Evolutionary conservation across 2,113 vertebrate species (phyloP).

Genomic region (Polypterus senegalus): DNA sequence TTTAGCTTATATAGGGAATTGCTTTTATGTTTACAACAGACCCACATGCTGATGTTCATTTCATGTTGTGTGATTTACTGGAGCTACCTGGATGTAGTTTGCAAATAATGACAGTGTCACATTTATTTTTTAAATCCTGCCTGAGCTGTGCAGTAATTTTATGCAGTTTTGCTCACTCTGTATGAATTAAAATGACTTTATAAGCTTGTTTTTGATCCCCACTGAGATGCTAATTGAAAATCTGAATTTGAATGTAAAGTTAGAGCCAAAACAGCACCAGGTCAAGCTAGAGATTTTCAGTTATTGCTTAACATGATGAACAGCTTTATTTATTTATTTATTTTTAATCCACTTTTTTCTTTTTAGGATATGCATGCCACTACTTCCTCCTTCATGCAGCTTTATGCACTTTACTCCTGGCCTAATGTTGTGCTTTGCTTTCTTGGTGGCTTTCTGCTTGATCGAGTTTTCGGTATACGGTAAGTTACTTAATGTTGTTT

Average conservation of each 20-base stretch:
- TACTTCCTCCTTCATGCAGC: constrained; percentile 79
- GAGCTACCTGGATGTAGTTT: too few species aligned
- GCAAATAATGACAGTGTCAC: too few species aligned
- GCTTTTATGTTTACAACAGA: too few species aligned
- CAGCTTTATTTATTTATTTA: not conserved
- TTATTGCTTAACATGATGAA: not conserved
- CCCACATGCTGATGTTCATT: too few species aligned
- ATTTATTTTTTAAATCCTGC: too few species aligned
- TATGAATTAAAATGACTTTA: not conserved
- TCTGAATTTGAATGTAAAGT: too few species aligned
- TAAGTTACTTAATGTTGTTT: constrained; percentile 27
- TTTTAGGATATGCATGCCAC: constrained; percentile 78
- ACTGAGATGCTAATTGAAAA: too few species aligned
- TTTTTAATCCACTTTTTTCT: not conserved
- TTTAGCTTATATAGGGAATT: too few species aligned
- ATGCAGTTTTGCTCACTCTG: not conserved
- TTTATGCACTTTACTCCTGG: constrained; percentile 98
- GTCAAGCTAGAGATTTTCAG: too few species aligned
- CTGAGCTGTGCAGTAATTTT: not conserved
- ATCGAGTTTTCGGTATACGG: constrained; percentile 89
- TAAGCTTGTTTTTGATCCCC: not conserved
- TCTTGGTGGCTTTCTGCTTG: constrained; percentile 86
- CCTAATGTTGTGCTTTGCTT: constrained; percentile 93
- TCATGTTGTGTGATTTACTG: too few species aligned
- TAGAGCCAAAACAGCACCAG: too few species aligned